Evolutionary conservation across 37 sponge, comb jelly and placozoan species (phyloP).

Genomic region (Chondrosia reniformis): DNA sequence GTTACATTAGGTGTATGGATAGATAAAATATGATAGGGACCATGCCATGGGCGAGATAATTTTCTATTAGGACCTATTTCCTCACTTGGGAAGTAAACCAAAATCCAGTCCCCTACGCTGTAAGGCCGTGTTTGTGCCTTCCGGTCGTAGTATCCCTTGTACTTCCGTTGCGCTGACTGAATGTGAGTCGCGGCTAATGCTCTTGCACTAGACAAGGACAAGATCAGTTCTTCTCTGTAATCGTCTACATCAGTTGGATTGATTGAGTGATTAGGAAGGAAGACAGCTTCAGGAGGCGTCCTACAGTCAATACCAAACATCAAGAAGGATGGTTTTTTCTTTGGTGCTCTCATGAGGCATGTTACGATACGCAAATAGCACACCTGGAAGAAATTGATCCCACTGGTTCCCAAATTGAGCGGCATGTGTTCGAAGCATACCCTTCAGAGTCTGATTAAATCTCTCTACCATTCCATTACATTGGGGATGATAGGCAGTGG

Average conservation of each 20-base stretch:
- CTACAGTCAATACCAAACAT: conserved; percentile 42
- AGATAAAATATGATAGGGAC: conserved; percentile 28
- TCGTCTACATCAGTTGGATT: conserved; percentile 14
- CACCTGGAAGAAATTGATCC: conserved; percentile 34
- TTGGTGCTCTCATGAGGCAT: conserved; percentile 45
- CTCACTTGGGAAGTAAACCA: conserved; percentile 39
- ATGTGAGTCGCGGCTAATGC: conserved; percentile 4
- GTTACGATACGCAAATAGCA: conserved; percentile 53
- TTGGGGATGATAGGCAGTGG: conserved; percentile 46
- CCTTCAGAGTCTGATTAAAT: conserved; percentile 42
- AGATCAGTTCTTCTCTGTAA: conserved; percentile 31
- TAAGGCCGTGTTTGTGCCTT: neutral
- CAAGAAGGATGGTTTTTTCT: conserved; percentile 47
- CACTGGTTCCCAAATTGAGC: conserved; percentile 33
- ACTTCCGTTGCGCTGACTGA: conserved; percentile 21
- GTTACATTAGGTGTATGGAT: conserved; percentile 20
- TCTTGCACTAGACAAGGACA: conserved; percentile 26
- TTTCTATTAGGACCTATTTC: conserved; percentile 19
- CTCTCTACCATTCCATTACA: conserved; percentile 46
- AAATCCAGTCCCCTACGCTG: conserved; percentile 28
- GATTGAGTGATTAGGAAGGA: conserved; percentile 13
- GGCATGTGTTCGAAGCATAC: conserved; percentile 35
- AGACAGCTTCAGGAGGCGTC: conserved; percentile 38
- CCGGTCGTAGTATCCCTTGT: conserved; percentile 28
- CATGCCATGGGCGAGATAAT: conserved; percentile 46